Conservation (phyloP, 2,113 vertebrate genomes). For the Acanthisitta chloris region DNA sequence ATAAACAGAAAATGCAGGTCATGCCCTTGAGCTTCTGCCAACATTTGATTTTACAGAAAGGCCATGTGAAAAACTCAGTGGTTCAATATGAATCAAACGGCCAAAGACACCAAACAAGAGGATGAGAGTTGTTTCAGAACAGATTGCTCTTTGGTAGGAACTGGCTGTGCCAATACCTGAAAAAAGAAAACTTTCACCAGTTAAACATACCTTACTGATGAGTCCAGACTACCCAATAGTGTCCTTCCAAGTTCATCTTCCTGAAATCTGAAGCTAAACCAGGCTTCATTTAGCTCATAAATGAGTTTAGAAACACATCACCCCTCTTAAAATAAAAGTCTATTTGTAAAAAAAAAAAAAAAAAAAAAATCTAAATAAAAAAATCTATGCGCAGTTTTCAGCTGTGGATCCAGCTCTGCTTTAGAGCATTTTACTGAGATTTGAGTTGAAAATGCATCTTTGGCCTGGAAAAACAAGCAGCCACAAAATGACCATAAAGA, state of each 20-base stretch:
- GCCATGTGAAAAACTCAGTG: not conserved
- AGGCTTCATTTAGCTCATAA: not conserved
- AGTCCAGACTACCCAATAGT: not conserved
- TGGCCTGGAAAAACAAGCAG: not conserved
- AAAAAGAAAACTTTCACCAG: not conserved
- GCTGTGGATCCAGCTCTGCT: not conserved
- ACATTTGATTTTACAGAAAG: not conserved
- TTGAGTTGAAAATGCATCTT: not conserved
- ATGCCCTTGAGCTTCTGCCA: not conserved
- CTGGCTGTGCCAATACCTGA: not conserved
- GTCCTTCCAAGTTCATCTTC: not conserved
- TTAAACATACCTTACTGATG: not conserved
- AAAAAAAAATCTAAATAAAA: not conserved
- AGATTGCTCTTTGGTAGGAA: not conserved
- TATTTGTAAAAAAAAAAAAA: not conserved
- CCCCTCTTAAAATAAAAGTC: not conserved
- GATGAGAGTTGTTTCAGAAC: not conserved
- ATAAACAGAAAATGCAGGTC: not conserved
- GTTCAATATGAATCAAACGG: not conserved
- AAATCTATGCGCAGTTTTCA: not conserved
- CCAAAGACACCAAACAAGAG: not conserved
- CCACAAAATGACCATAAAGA: not conserved
- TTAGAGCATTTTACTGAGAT: not conserved
- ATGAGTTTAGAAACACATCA: not conserved
- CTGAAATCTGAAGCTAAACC: not conserved